Percentiles rank a stretch among this genome's conserved stretches.
Evolutionary conservation across 2,888 invertebrate species (phyloP).

Genomic region (Hypselothyrea guttata): DNA sequence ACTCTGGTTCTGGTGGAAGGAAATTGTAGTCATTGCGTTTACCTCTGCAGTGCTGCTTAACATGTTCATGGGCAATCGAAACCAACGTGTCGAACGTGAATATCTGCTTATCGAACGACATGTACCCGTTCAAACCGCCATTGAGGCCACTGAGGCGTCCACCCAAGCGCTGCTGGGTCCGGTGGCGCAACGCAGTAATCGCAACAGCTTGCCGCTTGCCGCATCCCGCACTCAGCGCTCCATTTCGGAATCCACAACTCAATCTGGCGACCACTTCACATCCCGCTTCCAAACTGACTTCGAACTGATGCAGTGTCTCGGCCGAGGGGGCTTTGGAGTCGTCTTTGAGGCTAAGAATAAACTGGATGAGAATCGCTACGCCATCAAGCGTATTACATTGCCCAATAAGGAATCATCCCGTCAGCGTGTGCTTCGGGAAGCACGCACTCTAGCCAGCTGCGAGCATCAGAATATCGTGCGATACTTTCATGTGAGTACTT

Average conservation of each 20-base stretch:
- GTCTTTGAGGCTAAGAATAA: constrained; percentile 97
- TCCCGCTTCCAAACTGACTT: constrained; percentile 93
- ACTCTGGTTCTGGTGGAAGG: constrained; percentile 93
- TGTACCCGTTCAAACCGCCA: constrained; percentile 80
- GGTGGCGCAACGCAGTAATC: constrained; percentile 38
- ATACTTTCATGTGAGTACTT: constrained; percentile 85
- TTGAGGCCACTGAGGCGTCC: constrained; percentile 80
- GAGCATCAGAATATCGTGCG: constrained; percentile 98
- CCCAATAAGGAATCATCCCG: constrained; percentile 91
- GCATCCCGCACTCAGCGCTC: constrained; percentile 43
- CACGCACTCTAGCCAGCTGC: constrained; percentile 95
- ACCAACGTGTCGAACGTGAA: constrained; percentile 76
- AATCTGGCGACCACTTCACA: constrained; percentile 75
- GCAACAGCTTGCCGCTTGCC: constrained; percentile 33
- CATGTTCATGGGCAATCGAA: constrained; percentile 84
- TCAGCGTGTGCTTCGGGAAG: constrained; percentile 96
- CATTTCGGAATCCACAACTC: constrained; percentile 76
- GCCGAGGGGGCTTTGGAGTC: constrained; percentile 97
- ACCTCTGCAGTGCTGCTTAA: constrained; percentile 88
- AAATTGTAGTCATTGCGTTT: constrained; percentile 89
- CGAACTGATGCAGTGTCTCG: constrained; percentile 90
- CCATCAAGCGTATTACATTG: constrained; percentile 95
- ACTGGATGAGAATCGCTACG: constrained; percentile 96
- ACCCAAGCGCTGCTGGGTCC: constrained; percentile 73
- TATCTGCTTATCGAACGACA: constrained; percentile 82